Evolutionary conservation across 2,113 vertebrate genomes (phyloP).

Genomic region (Desmodus rotundus): DNA sequence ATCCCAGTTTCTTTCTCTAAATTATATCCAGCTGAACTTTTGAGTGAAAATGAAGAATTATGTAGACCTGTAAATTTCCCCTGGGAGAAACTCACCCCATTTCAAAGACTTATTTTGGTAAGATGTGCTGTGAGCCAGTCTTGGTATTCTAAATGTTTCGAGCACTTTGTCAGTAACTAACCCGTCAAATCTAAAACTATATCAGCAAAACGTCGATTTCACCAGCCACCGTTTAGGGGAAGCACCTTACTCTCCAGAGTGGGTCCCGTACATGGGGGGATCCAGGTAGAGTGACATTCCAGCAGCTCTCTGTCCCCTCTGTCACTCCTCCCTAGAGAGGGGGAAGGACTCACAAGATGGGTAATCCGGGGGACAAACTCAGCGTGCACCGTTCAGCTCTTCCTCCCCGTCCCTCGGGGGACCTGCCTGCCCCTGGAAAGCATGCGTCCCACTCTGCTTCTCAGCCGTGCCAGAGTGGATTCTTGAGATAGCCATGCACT

Average conservation of each 20-base stretch:
- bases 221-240: not conserved
- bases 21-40: not conserved
- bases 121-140: conserved; percentile 35
- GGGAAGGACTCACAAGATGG: not conserved
- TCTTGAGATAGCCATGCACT: not conserved
- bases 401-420: not conserved
- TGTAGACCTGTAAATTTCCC: conserved; percentile 49
- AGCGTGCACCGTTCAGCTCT: not conserved
- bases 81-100: conserved; percentile 79
- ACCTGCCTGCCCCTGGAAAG: not conserved
- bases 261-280: not conserved
- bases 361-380: not conserved
- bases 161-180: not conserved
- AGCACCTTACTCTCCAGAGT: too few relatives aligned
- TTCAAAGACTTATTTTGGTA: conserved; percentile 82
- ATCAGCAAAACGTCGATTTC: not conserved
- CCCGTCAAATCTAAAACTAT: not conserved
- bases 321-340: not conserved
- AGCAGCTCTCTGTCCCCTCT: too few relatives aligned
- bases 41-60: not conserved
- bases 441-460: not conserved
- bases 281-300: not conserved
- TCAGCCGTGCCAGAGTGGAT: not conserved
- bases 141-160: not conserved
- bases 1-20: conserved; percentile 22